Evolutionary conservation across 2,113 vertebrate species (phyloP), one percentile per base, ranked within the genome.

Genomic region (Sterna hirundo): DNA sequence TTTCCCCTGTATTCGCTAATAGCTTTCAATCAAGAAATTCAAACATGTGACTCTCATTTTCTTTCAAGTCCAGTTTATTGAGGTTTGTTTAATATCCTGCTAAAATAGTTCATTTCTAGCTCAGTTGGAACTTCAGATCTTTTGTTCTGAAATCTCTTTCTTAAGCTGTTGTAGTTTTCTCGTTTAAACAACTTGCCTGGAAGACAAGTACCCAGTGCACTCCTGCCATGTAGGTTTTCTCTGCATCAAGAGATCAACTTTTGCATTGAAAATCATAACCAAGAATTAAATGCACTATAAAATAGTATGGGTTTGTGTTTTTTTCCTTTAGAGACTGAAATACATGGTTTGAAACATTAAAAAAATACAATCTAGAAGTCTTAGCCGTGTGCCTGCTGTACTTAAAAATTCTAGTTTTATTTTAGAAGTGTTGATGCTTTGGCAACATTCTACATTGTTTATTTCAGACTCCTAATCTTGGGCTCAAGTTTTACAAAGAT

Each of bases 41-140:
- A 88, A 84, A 82, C 34, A 58, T 55, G 30, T 58, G 44, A 68
- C 29, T 47, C 38, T 65, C 21, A 70, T 49, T 87, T 91, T 89
- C 79, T 96, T 97, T 89, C 81, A 92, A 89, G 92, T 90, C 68
- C 61, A 89, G 42, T 27, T 88, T 68, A 61, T 8, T 82, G 44
- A 91, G 78, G 44, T 93, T 94, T 97, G 94, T 94, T 96, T 94
- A 84, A 91, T n/a, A 72, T 69, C 38, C 66, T 76, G n/a, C 36
- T 92, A 76, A 84, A 84, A 69, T 26, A 16, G 40, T 40, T 91
- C 9, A 47, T 91, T 94, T 92, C 62, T 83, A 83, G 75, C 89
- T 85, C 86, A 85, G 74, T 2, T 91, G 74, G 81, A 94, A 78
- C 44, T 75, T 92, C 68, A 94, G 84, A 72, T 84, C 93, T 85